These are phyloP conservation scores for Tromatobia lineatoria DNA, from an alignment of 2,888 invertebrate genomes.

Conservation along the genomic window DNA sequence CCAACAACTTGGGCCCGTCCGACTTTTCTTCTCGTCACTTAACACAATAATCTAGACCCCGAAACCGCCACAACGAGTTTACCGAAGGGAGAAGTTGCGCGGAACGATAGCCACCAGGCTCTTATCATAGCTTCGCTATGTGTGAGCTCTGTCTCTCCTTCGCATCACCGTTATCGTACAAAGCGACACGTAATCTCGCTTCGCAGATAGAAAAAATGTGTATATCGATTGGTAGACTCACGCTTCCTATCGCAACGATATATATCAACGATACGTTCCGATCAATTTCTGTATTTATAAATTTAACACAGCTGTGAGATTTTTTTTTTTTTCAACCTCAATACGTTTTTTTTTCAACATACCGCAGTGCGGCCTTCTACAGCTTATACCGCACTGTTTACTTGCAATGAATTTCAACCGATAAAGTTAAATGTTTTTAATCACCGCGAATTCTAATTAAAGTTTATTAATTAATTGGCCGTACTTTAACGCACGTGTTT, in stretches of 20 bases:
- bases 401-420: not conserved
- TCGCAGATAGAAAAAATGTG: conserved; percentile 33
- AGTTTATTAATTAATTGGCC: not conserved
- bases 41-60: conserved; percentile 17
- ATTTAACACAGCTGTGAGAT: not conserved
- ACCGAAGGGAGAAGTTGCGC: not conserved
- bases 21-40: conserved; percentile 5
- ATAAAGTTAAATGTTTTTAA: conserved; percentile 16
- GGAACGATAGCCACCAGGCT: conserved; percentile 9
- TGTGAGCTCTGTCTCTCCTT: not conserved
- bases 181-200: conserved; percentile 59
- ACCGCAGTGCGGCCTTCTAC: not conserved
- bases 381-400: not conserved
- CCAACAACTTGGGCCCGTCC: not conserved
- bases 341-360: not conserved
- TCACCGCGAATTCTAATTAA: not conserved
- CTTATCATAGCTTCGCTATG: conserved; percentile 12
- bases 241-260: conserved; percentile 16
- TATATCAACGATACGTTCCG: not conserved
- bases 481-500: not conserved
- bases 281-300: conserved; percentile 16
- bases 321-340: conserved; percentile 9
- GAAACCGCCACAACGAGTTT: not conserved
- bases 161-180: conserved; percentile 45
- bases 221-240: conserved; percentile 30